A percentile compares a stretch with the other conserved stretches of the same genome.
Evolutionary conservation across 1,140 invertebrate species (phyloP).

Genomic region (Pararge aegeria): DNA sequence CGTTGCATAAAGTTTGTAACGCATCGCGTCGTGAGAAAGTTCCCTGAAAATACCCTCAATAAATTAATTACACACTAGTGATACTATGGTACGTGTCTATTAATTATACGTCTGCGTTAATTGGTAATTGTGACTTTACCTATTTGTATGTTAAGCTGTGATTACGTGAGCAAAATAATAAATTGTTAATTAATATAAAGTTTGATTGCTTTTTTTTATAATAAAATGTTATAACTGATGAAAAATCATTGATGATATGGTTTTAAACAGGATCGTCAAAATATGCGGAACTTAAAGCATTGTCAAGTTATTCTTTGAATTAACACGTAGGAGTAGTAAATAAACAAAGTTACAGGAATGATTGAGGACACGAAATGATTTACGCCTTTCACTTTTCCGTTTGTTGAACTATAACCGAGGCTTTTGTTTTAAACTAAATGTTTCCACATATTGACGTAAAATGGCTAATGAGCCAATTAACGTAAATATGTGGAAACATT

Average conservation of each 20-base stretch:
- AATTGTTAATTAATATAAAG: constrained; percentile 1
- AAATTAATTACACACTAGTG: constrained; percentile 29
- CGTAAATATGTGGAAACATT: no score
- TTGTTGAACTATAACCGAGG: no score
- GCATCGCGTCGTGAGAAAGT: constrained; percentile 55
- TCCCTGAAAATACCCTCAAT: constrained; percentile 52
- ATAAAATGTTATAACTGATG: constrained; percentile 12
- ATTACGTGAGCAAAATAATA: constrained; percentile 28
- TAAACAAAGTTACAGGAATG: no score
- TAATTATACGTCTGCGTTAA: constrained; percentile 7
- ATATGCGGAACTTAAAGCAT: no score
- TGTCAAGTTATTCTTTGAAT: no score
- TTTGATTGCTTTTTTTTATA: not conserved
- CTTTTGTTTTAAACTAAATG: no score
- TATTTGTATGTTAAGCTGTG: constrained; percentile 24
- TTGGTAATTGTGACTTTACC: constrained; percentile 4
- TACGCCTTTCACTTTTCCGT: no score
- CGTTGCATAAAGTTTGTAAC: constrained; percentile 51
- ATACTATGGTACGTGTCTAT: not conserved
- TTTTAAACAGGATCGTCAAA: not conserved
- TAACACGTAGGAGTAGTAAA: no score
- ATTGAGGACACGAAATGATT: no score
- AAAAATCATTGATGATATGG: not conserved
- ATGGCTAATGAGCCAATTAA: no score
- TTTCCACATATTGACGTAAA: no score